A percentile compares a stretch with the other conserved stretches of the same genome.
These are phyloP conservation scores for Busseola fusca DNA, from an alignment of 2,888 invertebrate genomes.

Conservation along the genomic window DNA sequence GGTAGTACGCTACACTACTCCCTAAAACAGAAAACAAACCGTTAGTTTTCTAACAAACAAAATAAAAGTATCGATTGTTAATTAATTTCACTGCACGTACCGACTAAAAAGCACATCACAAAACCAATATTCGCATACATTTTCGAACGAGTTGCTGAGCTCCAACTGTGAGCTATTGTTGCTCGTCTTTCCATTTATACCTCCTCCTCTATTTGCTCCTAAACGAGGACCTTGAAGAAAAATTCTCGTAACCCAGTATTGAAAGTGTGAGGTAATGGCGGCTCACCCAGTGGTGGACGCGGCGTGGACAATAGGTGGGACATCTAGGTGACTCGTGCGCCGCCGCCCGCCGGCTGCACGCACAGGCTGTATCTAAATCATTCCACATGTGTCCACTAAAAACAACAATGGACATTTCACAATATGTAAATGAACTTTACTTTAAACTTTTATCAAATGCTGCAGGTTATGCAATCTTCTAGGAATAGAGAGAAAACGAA, in stretches of 20 bases:
- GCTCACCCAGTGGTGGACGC: slow-evolving; percentile 83
- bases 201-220: slow-evolving; percentile 86
- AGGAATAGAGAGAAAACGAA: neutral
- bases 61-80: slow-evolving; percentile 40
- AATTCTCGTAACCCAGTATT: slow-evolving; percentile 89
- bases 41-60: slow-evolving; percentile 33
- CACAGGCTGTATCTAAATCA: slow-evolving; percentile 79
- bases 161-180: slow-evolving; percentile 83
- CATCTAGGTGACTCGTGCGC: slow-evolving; percentile 87
- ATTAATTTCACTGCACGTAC: slow-evolving; percentile 78
- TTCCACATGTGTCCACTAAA: slow-evolving; percentile 49
- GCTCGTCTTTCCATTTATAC: slow-evolving; percentile 87
- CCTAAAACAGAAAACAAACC: slow-evolving; percentile 71
- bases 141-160: slow-evolving; percentile 80
- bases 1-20: slow-evolving; percentile 78
- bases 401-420: slow-evolving; percentile 48
- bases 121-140: slow-evolving; percentile 81
- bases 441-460: slow-evolving; percentile 21
- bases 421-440: slow-evolving; percentile 42
- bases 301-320: slow-evolving; percentile 87
- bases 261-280: slow-evolving; percentile 88
- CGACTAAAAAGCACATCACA: slow-evolving; percentile 80
- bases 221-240: slow-evolving; percentile 87
- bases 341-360: slow-evolving; percentile 67
- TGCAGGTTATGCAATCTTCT: slow-evolving; percentile 31